Evolutionary conservation across 2,797 vertebrate genomes (phyloP).

Genomic region (Siniperca obscura): DNA sequence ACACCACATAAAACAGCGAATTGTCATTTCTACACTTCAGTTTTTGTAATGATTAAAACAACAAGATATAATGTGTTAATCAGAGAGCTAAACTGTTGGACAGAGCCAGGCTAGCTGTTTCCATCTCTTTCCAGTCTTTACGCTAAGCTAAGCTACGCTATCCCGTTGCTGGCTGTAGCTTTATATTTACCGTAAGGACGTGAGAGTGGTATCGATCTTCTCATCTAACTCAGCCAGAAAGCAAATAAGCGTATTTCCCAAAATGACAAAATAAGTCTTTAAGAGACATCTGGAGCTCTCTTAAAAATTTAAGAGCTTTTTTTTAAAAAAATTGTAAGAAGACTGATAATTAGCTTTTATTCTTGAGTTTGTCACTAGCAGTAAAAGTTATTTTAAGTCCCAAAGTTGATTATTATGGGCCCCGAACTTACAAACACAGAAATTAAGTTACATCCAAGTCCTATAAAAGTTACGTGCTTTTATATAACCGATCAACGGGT

Average conservation of each 20-base stretch:
- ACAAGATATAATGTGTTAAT: not conserved
- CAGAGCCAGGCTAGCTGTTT: not conserved
- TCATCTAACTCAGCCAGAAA: not conserved
- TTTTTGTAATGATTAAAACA: too few relatives aligned
- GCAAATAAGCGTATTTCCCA: not conserved
- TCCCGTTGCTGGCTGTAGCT: not conserved
- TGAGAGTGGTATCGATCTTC: not conserved
- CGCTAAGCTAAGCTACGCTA: not conserved
- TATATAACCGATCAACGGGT: not conserved
- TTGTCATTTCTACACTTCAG: too few relatives aligned
- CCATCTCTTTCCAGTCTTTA: not conserved
- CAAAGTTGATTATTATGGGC: too few relatives aligned
- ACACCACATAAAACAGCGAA: too few relatives aligned
- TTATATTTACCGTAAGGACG: not conserved
- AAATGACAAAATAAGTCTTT: too few relatives aligned
- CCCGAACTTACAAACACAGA: not conserved
- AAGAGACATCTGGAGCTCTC: not conserved
- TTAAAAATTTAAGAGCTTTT: not conserved
- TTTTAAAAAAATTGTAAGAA: not conserved
- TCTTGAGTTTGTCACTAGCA: not conserved
- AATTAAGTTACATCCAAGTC: not conserved
- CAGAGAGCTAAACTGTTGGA: not conserved
- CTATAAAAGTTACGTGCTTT: not conserved
- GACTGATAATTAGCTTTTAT: not conserved
- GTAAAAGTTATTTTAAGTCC: too few relatives aligned